Evolutionary conservation across 2,888 invertebrate species (phyloP).

Genomic region (Geophilus truncorum): DNA sequence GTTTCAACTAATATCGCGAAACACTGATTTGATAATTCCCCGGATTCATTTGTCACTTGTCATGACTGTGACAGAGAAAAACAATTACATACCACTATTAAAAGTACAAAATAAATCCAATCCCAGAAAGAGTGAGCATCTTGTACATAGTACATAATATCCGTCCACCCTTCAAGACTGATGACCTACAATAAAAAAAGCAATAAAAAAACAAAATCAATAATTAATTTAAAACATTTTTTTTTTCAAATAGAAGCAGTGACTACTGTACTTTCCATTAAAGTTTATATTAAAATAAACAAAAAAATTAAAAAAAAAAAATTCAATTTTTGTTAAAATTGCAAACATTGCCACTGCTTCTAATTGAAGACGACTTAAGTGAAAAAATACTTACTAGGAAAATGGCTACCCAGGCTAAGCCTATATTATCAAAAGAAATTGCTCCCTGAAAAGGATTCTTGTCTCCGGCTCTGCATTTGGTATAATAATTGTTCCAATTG

Average conservation of each 20-base stretch:
- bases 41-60: background rate
- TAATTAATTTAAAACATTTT: too few species aligned
- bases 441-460: constrained; percentile 98
- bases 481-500: constrained; percentile 99
- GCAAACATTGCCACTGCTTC: too few species aligned
- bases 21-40: background rate
- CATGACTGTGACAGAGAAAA: constrained; percentile 30
- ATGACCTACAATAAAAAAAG: constrained; percentile 68
- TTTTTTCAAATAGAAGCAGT: too few species aligned
- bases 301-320: too few species aligned
- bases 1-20: too few species aligned
- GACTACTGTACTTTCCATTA: too few species aligned
- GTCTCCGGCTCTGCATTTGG: constrained; percentile 84
- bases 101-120: constrained; percentile 98
- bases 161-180: constrained; percentile 99
- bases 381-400: constrained; percentile 97
- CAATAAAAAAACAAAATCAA: background rate
- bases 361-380: too few species aligned
- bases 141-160: constrained; percentile 99
- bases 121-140: constrained; percentile 99
- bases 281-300: too few species aligned
- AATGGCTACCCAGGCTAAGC: constrained; percentile 99
- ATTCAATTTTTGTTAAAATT: too few species aligned
- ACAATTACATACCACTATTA: constrained; percentile 85
- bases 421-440: constrained; percentile 99